Base-by-base conservation (phyloP, 2,888 invertebrate genomes). In the Drosophila subquinaria region DNA sequence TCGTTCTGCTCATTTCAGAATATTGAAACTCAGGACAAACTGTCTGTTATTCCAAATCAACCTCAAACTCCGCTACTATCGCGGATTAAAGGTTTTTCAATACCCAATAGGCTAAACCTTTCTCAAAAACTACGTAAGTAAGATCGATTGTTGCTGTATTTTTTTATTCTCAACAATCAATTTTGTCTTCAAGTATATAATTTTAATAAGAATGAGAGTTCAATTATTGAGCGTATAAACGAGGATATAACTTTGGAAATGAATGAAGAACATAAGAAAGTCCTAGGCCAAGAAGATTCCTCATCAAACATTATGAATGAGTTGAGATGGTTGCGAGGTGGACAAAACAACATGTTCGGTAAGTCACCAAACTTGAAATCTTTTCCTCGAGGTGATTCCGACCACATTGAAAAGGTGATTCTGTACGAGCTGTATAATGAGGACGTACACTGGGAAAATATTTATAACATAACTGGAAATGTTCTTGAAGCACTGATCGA, bases 391-490 rank as follows among this genome's bases (percentile, higher is more conserved):
- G 1, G 8, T 17, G 4, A 11, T 35, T 20, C 13, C 4, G 51
- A 51, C 36, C 35, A 51, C 35, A 57, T 57, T 45, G 56, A 57
- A 10, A 57, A 45, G n/a, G 15, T 57, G 3, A 35, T 57, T 1
- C 23, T 35, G 36, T 36, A 45, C n/a, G 35, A 57, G 15, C 4
- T 57, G 11, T 57, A 36, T 27, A 45, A 43, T 36, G 23, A 23
- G 23, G 56, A 57, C 23, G 5, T 3, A 11, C 15, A 8, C 6
- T 57, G 56, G 56, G 45, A 57, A n/a, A 45, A 57, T 36, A 35
- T 23, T 2, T 57, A 45, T 45, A 36, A 11, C 3, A 36, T 36
- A 23, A 45, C 45, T 17, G 23, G 20, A 0, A 45, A 57, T 11
- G 45, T 57, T 35, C 20, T 57, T 10, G 45, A 57, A 11, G 35